Base-by-base conservation (phyloP, 2,888 invertebrate species). In the Pachycephus smyrnensis region DNA sequence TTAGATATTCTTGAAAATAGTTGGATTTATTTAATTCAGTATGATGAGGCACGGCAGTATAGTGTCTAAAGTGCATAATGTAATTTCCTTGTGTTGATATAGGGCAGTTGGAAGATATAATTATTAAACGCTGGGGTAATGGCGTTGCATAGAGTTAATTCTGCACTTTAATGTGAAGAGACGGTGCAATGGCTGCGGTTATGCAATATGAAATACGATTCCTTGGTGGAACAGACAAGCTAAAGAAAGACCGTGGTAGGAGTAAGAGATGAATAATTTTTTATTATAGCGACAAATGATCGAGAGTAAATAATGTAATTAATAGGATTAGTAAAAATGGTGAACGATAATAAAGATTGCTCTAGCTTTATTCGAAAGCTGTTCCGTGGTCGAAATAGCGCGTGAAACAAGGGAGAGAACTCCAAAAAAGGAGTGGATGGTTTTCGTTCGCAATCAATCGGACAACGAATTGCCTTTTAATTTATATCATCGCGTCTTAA, bases 401-500 rank as follows among this genome's bases (percentile, higher is more conserved):
- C 23, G 23, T 55, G 55, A 55, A 55, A 55, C 55, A 55, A 55
- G 55, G 55, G 55, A 55, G 55, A 55, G 55, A 75, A 68, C 78
- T n/a, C n/a, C 78, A 68, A 76, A 76, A 79, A 76, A 73, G 76
- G 76, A 73, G 73, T 23, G 74, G 69, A 37, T 37, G 40, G 74
- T 36, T 75, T 78, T 73, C 71, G 75, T 69, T 75, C 77, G 77
- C 80, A 79, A 85, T 85, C 82, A 80, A 83, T 86, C 82, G 81
- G 73, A 71, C 69, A 73, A 78, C 78, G 37, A 69, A 76, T 75
- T 75, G 73, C 79, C 80, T 80, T 80, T 82, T 86, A 87, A 86
- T 86, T 86, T 87, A 86, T 86, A 79, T 85, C 85, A 84, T 86
- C 83, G 86, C 37, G 78, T 83, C 85, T 86, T 86, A 86, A 86